Conservation (phyloP, 2,113 vertebrate genomes). For the Siniperca knerii region DNA sequence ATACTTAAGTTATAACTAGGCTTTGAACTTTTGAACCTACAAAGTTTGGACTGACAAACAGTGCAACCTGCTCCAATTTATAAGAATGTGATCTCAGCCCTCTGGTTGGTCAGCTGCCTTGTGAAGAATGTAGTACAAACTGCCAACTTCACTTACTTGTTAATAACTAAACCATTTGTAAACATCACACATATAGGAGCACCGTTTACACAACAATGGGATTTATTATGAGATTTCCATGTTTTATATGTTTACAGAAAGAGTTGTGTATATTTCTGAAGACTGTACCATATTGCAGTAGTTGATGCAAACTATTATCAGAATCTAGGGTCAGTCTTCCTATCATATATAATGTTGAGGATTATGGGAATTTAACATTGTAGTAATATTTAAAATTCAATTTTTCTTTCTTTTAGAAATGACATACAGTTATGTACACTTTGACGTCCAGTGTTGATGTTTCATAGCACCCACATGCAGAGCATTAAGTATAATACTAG, state of each 20-base stretch:
- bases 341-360: neutral
- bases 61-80: neutral
- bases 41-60: neutral
- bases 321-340: neutral
- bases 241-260: neutral
- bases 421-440: neutral
- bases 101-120: neutral
- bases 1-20: neutral
- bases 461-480: slow-evolving; percentile 3
- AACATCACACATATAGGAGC: neutral
- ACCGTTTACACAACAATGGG: neutral
- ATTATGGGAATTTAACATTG: neutral
- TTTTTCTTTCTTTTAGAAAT: slow-evolving; percentile 6
- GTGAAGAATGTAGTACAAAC: neutral
- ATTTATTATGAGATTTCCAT: neutral
- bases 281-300: neutral
- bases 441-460: neutral
- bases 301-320: neutral
- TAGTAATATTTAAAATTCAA: slow-evolving; percentile 10
- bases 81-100: neutral
- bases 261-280: neutral
- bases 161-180: slow-evolving; percentile 3
- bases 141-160: neutral
- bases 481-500: slow-evolving; percentile 4
- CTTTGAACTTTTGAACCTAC: neutral